Conservation (phyloP, 2,888 invertebrate genomes). For the Parapristionchus giblindavisi region DNA sequence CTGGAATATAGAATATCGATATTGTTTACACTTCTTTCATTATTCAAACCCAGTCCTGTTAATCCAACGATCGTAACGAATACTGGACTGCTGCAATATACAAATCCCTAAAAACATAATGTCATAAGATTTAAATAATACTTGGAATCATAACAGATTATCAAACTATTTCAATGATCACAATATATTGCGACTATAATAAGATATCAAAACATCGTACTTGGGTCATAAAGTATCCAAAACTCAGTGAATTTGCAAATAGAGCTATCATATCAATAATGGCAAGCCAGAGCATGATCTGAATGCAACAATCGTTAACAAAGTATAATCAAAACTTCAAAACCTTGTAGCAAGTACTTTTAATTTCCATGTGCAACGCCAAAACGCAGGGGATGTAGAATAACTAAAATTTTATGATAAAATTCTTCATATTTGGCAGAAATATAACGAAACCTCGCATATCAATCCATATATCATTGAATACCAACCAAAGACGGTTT, state of each 20-base stretch:
- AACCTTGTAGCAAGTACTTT: constrained; percentile 28
- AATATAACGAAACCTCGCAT: constrained; percentile 1
- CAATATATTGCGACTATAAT: no score
- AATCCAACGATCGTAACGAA: constrained; percentile 27
- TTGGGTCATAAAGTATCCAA: background rate
- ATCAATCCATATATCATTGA: constrained; percentile 7
- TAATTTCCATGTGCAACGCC: constrained; percentile 12
- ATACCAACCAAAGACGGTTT: constrained; percentile 2
- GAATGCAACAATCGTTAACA: background rate
- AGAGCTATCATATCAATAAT: constrained; percentile 20
- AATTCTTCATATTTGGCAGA: background rate
- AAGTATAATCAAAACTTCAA: background rate
- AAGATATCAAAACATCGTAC: background rate
- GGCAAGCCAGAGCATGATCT: constrained; percentile 30
- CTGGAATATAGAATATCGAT: no score
- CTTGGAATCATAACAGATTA: no score
- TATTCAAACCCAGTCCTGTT: background rate
- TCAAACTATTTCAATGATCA: no score
- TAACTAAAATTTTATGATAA: background rate
- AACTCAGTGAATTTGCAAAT: constrained; percentile 5
- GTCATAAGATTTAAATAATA: no score
- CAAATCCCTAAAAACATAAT: constrained; percentile 1
- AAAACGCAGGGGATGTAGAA: background rate
- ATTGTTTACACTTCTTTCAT: no score
- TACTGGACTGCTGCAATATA: background rate